Base-by-base conservation (phyloP, 2,888 invertebrate genomes). In the Yponomeuta malinellus region DNA sequence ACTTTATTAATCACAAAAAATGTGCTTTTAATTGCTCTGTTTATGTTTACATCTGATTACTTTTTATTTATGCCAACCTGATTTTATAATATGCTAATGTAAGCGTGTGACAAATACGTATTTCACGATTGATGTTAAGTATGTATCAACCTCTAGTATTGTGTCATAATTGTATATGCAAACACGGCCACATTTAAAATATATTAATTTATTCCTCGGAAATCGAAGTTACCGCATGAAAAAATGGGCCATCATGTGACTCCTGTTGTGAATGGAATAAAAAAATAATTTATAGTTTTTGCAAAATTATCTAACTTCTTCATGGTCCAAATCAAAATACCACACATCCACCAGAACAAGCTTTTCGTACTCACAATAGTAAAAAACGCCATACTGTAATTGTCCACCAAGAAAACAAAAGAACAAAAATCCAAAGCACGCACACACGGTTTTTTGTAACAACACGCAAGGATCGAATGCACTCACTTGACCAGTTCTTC, bases 331-430 rank as follows among this genome's bases (percentile, higher is more conserved):
- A 15, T 15, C 12, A 12, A 31, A 64, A 0, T 10, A 23, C 64
- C 10, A 65, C 10, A 65, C 29, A 2, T 5, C 65, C 12, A 29
- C 8, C 5, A 67, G 43, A 70, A 68, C 63, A 48, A 29, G 43
- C 29, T 10, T 33, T 65, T 15, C 3, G 31, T 68, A 71, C 71
- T 71, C 63, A 71, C 71, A 59, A 52, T 52, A 15, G n/a, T 69
- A 8, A 69, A 48, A 64, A 69, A 64, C 48, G 43, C 71, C 71
- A 71, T 71, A 33, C 6, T 71, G 33, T 63, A 12, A 37, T 33
- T 29, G 12, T 29, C 12, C 31, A 29, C 65, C 23, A 23, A 43
- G n/a, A 70, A 33, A 15, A 69, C 9, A 43, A n/a, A 48, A 33
- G 33, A 65, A 6, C 12, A 2, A 23, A 65, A 59, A 59, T 59